Evolutionary conservation across 2,888 invertebrate species (phyloP).

Genomic region (Oxyteleia sp.): DNA sequence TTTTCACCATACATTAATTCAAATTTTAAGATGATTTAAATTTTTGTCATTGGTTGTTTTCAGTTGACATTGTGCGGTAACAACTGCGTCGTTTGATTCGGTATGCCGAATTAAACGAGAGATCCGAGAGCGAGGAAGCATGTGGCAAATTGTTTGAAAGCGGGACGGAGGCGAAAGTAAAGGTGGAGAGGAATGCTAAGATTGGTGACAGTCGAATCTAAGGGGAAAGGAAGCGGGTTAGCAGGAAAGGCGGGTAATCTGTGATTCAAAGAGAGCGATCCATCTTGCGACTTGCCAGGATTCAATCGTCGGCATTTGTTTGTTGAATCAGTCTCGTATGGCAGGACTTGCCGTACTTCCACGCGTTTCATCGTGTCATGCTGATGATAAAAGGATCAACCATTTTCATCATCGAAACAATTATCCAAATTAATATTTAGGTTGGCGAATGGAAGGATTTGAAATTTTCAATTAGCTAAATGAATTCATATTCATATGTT

Average conservation of each 20-base stretch:
- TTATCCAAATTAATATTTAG: constrained; percentile 45
- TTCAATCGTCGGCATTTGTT: constrained; percentile 87
- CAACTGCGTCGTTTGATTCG: constrained; percentile 36
- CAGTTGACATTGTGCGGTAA: constrained; percentile 11
- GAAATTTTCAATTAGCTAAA: no score
- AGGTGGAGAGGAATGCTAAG: constrained; percentile 75
- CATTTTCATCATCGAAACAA: constrained; percentile 29
- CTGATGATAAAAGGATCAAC: constrained; percentile 55
- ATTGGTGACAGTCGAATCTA: constrained; percentile 74
- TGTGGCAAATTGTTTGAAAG: constrained; percentile 84
- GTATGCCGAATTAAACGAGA: constrained; percentile 64
- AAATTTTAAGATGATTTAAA: not conserved
- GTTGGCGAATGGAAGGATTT: no score
- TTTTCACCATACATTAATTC: no score
- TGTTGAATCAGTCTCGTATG: constrained; percentile 86
- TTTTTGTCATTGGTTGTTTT: not conserved
- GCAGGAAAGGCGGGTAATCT: constrained; percentile 82
- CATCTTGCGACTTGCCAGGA: constrained; percentile 86
- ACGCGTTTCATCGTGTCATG: constrained; percentile 57
- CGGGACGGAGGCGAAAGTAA: constrained; percentile 67
- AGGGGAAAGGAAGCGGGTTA: constrained; percentile 60
- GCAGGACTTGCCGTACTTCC: constrained; percentile 78
- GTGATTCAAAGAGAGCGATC: constrained; percentile 87
- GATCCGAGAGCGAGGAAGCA: constrained; percentile 75
- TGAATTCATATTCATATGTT: no score